Evolutionary conservation across 2,113 vertebrate species (phyloP), one percentile per base, ranked within the genome.

Genomic region (Microtus ochrogaster): DNA sequence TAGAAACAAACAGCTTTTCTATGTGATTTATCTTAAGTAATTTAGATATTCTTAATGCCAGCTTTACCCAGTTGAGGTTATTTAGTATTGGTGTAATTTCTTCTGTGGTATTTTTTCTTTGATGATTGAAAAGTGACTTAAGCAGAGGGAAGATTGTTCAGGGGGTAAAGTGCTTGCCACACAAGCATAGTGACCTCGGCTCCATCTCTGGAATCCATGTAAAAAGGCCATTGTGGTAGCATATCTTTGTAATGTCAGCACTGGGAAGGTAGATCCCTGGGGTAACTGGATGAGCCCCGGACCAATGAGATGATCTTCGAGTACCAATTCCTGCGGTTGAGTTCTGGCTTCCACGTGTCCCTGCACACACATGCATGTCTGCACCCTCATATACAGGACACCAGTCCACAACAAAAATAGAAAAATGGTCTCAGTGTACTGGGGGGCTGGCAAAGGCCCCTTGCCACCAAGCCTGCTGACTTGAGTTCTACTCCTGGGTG

Each of bases 61-160:
- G 58, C 91, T 94, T 90, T 85, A 94, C 16, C n/a, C 44, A 47
- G 22, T 76, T 4, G 13, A 58, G 7, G 90, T 92, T 92, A 92
- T 78, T 95, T 96, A 95, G 55, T 92, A 26, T 70, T 39, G n/a
- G 5, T 77, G 2, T 82, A 22, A 30, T 74, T 19, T 97, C 58
- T 41, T 41, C 39, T 92, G 79, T 81, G 22, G 21, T 77, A 74
- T 84, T 92, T 97, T 93, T 72, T 94, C 9, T 91, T 94, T 91
- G 61, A 86, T 74, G 22, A 74, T 83, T 83, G 84, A 89, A 74
- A 90, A n/a, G 70, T 76, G 55, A 52, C 58, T 74, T 92, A 24
- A 81, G 41, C 7, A 22, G 13, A 41, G 55, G 7, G n/a, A 10
- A 24, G 81, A 63, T 63, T 10, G 6, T 55, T 55, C 30, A 26